Base-by-base conservation (phyloP, 1,140 invertebrate genomes). In the Bilobella aurantiaca region DNA sequence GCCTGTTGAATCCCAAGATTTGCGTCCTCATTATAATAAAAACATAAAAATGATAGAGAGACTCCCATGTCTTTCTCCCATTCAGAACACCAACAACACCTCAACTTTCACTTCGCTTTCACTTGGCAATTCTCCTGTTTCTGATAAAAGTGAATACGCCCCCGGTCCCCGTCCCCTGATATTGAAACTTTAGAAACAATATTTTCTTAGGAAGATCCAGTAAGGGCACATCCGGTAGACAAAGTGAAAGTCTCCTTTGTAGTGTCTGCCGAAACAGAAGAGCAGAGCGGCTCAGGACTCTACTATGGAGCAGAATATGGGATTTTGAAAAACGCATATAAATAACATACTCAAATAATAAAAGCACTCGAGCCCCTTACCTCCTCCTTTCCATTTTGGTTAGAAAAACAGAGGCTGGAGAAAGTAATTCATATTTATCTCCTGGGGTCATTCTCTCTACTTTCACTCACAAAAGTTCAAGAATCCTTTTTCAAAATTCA, bases 391-490 rank as follows among this genome's bases (percentile, higher is more conserved):
- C 5, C 49, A 16, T 53, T 16, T 53, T 53, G 12, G 14, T 53
- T 16, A 53, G 49, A 5, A 53, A 53, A 53, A 53, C 49, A 53
- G 49, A 53, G 49, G 23, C 5, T 18, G 49, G 49, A 53, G 49
- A 57, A 64, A 64, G 66, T 67, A 67, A 67, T 67, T 67, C 66
- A 67, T 67, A 49, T 67, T 67, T 67, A 67, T 67, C 53, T 63
- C 66, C 61, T 60, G 32, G 28, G 61, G 66, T 63, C 66, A 67
- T 67, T 63, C 49, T 23, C 12, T n/a, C n/a, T 42, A 42, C 37
- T 42, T 42, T n/a, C 37, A n/a, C n/a, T 42, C 37, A n/a, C 37
- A 42, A n/a, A n/a, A n/a, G n/a, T n/a, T 42, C 37, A 12, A 8
- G 8, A 8, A 42, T 42, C 37, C 53, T 56, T 23, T 56, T 21